phyloP scores from a whole-genome alignment of 1,140 invertebrate genomes.

The Cydia pomonella region DNA sequence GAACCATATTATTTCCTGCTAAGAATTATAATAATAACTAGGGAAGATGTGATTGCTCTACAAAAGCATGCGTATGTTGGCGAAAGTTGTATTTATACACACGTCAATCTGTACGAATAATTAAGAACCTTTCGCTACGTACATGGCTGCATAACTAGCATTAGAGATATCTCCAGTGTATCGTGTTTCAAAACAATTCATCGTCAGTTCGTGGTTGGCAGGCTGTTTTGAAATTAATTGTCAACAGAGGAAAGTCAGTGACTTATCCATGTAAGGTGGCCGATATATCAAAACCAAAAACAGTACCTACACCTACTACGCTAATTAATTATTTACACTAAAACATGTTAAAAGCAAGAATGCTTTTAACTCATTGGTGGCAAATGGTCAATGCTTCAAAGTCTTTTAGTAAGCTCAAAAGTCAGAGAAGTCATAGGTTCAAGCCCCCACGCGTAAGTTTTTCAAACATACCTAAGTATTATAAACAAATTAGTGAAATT shows the following conservation, averaged over 20 bases:
- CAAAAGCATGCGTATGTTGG: too few relatives aligned
- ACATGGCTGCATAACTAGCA: neutral
- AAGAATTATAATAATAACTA: too few relatives aligned
- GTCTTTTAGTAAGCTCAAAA: neutral
- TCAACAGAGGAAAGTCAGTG: neutral
- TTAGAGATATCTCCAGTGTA: neutral
- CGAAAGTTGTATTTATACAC: too few relatives aligned
- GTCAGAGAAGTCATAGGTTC: too few relatives aligned
- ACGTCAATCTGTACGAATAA: too few relatives aligned
- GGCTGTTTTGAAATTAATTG: neutral
- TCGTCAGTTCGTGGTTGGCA: neutral
- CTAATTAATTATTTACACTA: neutral
- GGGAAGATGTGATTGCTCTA: too few relatives aligned
- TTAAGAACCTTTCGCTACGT: too few relatives aligned
- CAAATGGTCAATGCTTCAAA: slow-evolving; percentile 35
- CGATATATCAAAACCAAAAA: neutral
- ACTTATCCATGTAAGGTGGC: neutral
- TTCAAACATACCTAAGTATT: too few relatives aligned
- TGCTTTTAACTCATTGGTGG: neutral
- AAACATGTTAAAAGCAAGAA: neutral
- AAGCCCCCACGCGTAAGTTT: too few relatives aligned
- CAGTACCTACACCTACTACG: too few relatives aligned
- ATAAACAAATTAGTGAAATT: too few relatives aligned
- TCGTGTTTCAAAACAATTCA: neutral
- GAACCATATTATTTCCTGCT: too few relatives aligned